Base-by-base conservation (phyloP, 2,113 vertebrate genomes). In the Oreocharis arfaki region DNA sequence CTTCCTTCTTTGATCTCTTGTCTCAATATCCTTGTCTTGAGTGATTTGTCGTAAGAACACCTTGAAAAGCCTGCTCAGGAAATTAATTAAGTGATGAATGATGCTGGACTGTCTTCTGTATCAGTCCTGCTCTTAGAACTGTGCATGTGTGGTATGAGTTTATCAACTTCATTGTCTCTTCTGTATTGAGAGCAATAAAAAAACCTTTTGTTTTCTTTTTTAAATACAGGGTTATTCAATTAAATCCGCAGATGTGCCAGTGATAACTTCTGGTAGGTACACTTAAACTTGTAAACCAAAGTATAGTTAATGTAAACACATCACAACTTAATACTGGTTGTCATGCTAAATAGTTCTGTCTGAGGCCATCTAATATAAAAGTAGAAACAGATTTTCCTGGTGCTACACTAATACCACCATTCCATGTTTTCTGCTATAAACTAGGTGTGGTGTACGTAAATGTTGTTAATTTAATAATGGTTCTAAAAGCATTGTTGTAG, bases 191-290 rank as follows among this genome's bases (percentile, higher is more conserved):
- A 73, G n/a, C n/a, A 50, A 67, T 89, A 35, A 41, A 57, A 35
- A 71, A 74, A 73, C 16, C 35, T 59, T 55, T 83, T 86, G 63
- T 83, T 63, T 47, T 68, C 47, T 89, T 96, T 64, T 91, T 69
- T 80, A 85, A 84, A 96, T 95, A 90, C 93, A 98, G 98, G 70
- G 32, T 21, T 83, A 16, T 93, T 94, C 96, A 86, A 5, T 65
- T 84, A 95, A 96, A 96, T 93, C 92, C 50, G 75, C 46, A 64
- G 52, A 81, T 69, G n/a, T 49, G 69, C 57, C 95, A 75, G 56
- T 53, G 33, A 50, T 87, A 93, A 26, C 33, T 92, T 84, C 79
- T 74, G 98, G 98, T 98, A 89, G 61, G 98, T 97, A 76, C 91
- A 87, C n/a, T 76, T 80, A 50, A 80, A 70, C 27, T 71, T 2